Evolutionary conservation across 1,140 invertebrate species (phyloP), one percentile per base, ranked within the genome.

Genomic region (Drosophila saltans): DNA sequence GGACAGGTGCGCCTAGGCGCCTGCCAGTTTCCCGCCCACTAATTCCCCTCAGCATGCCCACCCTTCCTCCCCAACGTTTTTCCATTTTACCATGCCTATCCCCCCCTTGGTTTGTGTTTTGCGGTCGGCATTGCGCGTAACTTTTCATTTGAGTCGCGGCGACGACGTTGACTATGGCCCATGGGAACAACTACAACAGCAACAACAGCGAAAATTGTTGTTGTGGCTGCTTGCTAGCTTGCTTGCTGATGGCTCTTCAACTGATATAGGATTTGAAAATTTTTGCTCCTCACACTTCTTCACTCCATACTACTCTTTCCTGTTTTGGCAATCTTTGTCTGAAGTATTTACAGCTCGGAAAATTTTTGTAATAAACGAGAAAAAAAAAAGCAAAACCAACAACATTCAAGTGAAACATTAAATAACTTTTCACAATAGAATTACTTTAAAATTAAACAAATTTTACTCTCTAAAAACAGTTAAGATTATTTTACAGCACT

Each of bases 1-100:
- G 79, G 82, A 82, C 82, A 86, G 82, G 76, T 86, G 83, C 70
- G 69, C 69, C 33, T 39, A 30, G 59, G 28, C 58, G 3, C 39
- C 39, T 33, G 36, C 39, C 59, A 28, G 30, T 10, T 55, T 26
- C 8, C 63, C 48, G 40, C 55, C 26, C 39, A 57, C 43, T 36
- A 45, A 57, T 43, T 30, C 8, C 9, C 10, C 7, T 24, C 57
- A 8, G 3, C 8, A 4, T 11, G 28, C 3, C 3, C 21, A 3
- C 10, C 11, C 11, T 5, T 10, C 43, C 30, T 24, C 30, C 28
- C 8, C 40, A 36, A 62, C 8, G 16, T 60, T 69, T 40, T 45
- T 33, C n/a, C 28, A 16, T 11, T 33, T 28, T 28, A 24, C 30
- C 33, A 39, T 16, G 33, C 58, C 33, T 30, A 6, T 28, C 16